These are phyloP conservation scores for Cyprinodon brontotheroides DNA, from an alignment of 2,113 vertebrate species.

Conservation along the genomic window DNA sequence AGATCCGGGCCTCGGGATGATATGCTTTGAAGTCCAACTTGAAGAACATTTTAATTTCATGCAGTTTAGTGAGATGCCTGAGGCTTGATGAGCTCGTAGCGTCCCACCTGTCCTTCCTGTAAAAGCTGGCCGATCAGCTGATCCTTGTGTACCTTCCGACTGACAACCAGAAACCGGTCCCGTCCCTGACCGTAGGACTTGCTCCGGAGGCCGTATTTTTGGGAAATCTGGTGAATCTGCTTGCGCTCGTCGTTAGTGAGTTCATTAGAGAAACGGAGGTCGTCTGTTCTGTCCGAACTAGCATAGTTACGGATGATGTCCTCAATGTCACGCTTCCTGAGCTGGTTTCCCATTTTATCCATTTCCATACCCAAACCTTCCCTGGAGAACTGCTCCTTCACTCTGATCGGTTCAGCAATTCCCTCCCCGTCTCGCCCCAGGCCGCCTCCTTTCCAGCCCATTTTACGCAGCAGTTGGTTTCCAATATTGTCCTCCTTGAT, in stretches of 20 bases:
- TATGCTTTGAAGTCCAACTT: conserved; percentile 42
- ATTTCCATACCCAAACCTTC: conserved; percentile 91
- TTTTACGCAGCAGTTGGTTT: conserved; percentile 95
- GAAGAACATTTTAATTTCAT: conserved; percentile 26
- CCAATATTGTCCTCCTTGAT: conserved; percentile 98
- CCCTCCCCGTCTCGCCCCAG: conserved; percentile 93
- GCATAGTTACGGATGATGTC: conserved; percentile 94
- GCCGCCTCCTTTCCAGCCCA: conserved; percentile 97
- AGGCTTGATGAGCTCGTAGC: conserved; percentile 94
- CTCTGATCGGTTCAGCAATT: conserved; percentile 92
- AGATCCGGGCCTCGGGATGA: conserved; percentile 7
- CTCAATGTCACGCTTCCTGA: conserved; percentile 92
- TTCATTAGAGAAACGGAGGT: conserved; percentile 94
- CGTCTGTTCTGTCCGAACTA: conserved; percentile 89
- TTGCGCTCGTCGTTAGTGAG: conserved; percentile 94
- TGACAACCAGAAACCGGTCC: conserved; percentile 91
- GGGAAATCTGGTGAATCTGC: conserved; percentile 93
- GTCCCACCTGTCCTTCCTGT: conserved; percentile 95
- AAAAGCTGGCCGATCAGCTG: conserved; percentile 93
- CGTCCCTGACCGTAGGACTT: conserved; percentile 92
- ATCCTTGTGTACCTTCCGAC: conserved; percentile 91
- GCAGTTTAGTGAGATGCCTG: conserved; percentile 79
- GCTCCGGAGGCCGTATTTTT: conserved; percentile 93
- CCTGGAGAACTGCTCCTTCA: conserved; percentile 95
- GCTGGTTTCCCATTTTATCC: conserved; percentile 83